Evolutionary conservation across 2,113 vertebrate genomes (phyloP), one percentile per base, ranked within the genome.

Genomic region (Pseudorhombus dupliciocellatus): DNA sequence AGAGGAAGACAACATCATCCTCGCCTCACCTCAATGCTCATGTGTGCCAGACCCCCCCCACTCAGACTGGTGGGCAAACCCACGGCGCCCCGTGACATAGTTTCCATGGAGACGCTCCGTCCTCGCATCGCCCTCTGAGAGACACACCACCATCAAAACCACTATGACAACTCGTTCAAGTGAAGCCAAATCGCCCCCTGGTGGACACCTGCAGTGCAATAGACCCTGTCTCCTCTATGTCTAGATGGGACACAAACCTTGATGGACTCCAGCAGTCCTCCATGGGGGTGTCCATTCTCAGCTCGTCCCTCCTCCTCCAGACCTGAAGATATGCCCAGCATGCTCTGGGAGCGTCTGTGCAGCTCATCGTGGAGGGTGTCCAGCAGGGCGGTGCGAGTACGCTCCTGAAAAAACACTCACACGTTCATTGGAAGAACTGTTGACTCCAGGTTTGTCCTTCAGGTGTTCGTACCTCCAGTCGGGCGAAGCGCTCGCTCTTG

Each of bases 31-130:
- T 98, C 96, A 0, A 87, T 28, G 15, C 88, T 95, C 90, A 93
- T 94, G 88, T 98, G 96, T 0, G 91, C 87, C 34, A 98, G 81
- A 88, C 95, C 60, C 79, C 96, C 95, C 2, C 96, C 96, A 0
- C 97, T 98, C 80, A 98, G 94, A 85, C 97, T 98, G 70, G 95
- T 96, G 0, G 97, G 95, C 56, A 98, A 92, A 25, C 89, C 91
- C 0, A 90, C 76, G 0, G 93, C 88, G 0, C 89, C 88, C 21
- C 88, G 25, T 50, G 94, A 96, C 96, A 98, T 95, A 0, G 96
- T 96, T 90, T 98, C 97, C 97, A 98, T 98, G 87, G 97, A 98
- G 85, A 98, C 95, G 73, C 97, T 98, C 61, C 97, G 94, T 30
- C 98, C 96, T 0, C 96, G 93, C 93, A 98, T 98, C 10, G 97